Percentiles rank a stretch among this genome's conserved stretches.
Conservation (phyloP, 2,888 invertebrate genomes). For the Drosophila monieri region DNA sequence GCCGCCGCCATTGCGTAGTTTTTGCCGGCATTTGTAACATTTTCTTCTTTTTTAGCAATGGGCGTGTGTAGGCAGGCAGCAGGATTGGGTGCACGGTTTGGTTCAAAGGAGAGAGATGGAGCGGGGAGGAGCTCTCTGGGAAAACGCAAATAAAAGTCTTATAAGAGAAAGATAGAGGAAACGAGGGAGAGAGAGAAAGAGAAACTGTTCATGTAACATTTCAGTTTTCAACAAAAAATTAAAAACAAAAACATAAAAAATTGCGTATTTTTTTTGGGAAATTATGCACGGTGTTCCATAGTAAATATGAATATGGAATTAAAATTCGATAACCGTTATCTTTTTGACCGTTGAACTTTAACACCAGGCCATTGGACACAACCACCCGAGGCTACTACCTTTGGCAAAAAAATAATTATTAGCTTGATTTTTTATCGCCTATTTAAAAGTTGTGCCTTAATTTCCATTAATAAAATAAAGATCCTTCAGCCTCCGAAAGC, state of each 20-base stretch:
- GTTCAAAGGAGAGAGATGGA: not conserved
- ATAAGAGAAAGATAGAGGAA: not conserved
- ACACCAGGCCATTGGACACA: not conserved
- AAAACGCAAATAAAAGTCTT: not conserved
- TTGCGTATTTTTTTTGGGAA: slow-evolving; percentile 6
- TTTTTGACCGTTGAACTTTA: slow-evolving; percentile 10
- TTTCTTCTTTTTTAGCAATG: slow-evolving; percentile 68
- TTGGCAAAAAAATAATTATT: not conserved
- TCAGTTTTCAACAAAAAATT: slow-evolving; percentile 17
- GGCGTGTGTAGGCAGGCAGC: slow-evolving; percentile 71
- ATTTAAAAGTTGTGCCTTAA: not conserved
- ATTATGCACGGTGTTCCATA: slow-evolving; percentile 24
- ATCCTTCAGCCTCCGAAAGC: slow-evolving; percentile 7
- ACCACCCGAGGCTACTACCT: not conserved
- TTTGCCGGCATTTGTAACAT: slow-evolving; percentile 62
- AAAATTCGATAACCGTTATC: slow-evolving; percentile 35
- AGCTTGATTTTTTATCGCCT: not conserved
- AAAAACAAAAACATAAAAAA: not conserved
- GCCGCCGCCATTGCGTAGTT: slow-evolving; percentile 74
- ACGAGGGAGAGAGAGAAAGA: not conserved
- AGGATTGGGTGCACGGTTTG: slow-evolving; percentile 31
- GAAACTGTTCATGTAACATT: slow-evolving; percentile 8
- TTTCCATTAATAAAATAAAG: not conserved
- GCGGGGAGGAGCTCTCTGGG: slow-evolving; percentile 2
- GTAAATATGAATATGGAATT: slow-evolving; percentile 35